Base-by-base conservation (phyloP, 2,888 invertebrate genomes). In the Urechis unicinctus region DNA sequence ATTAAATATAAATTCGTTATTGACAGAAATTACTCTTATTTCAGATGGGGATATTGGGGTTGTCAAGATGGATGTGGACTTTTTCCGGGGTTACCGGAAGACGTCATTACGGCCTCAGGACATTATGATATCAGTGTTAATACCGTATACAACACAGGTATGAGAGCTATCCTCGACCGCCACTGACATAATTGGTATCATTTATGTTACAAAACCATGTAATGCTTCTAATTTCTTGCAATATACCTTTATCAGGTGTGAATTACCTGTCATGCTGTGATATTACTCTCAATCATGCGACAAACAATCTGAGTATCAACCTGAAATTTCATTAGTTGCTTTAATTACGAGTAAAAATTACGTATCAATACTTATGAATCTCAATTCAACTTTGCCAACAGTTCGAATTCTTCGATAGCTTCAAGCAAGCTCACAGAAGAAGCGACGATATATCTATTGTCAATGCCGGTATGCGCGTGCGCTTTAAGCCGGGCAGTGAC, bases 401-500 rank as follows among this genome's bases (percentile, higher is more conserved):
- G 83, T 67, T 88, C 90, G 80, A 87, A 85, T 79, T 86, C 91
- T 69, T 84, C 86, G 68, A 88, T 88, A 70, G 71, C 0, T 92
- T 88, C 72, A 96, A 96, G 76, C 95, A 95, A 82, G 88, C 95
- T 0, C 86, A 88, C 69, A 81, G 96, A 59, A 83, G 89, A 55
- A 95, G 96, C 67, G 95, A 96, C 74, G 96, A 96, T 74, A 95
- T 96, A 64, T 91, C 95, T 2, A 93, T 96, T 66, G 95, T 95
- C 0, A 96, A 93, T 69, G 86, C 88, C 55, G 81, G 78, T 2
- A 82, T 93, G 62, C 86, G 86, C 70, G 84, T 93, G 0, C 78
- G 72, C 48, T 85, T 93, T 60, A 63, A 65, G 79, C 80, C 62
- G 17, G 61, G 56, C 1, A 80, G 81, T 59, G 75, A 81, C n/a